These are phyloP conservation scores for Bombus pyrosoma DNA, from an alignment of 1,140 invertebrate genomes.

Conservation along the genomic window DNA sequence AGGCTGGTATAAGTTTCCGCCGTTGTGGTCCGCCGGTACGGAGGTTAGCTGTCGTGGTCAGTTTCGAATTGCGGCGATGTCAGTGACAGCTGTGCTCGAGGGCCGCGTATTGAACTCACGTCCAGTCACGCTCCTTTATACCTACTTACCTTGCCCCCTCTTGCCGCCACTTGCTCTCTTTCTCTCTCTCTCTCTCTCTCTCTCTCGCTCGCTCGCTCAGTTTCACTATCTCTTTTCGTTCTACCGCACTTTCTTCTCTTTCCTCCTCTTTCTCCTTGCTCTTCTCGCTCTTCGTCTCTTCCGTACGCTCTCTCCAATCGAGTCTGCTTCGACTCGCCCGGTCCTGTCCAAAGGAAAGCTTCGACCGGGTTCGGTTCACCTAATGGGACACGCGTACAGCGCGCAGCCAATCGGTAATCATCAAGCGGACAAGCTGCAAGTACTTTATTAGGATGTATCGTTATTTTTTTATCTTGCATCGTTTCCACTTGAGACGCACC, in stretches of 20 bases:
- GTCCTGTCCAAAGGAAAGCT: conserved; percentile 36
- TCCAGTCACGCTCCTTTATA: conserved; percentile 81
- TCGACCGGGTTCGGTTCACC: conserved; percentile 63
- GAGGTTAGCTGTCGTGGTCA: conserved; percentile 81
- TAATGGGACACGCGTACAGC: conserved; percentile 60
- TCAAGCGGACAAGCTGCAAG: conserved; percentile 37
- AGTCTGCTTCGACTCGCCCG: conserved; percentile 23
- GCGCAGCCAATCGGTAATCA: conserved; percentile 62
- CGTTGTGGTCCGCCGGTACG: conserved; percentile 75
- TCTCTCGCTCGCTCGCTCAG: too few relatives aligned
- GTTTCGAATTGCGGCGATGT: conserved; percentile 82
- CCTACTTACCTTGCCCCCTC: conserved; percentile 75
- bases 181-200: conserved; percentile 8
- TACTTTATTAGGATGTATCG: neutral
- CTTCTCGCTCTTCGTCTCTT: conserved; percentile 15
- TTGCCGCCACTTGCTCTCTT: conserved; percentile 9
- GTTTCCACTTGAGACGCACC: too few relatives aligned
- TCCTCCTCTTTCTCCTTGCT: conserved; percentile 25
- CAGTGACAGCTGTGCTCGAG: conserved; percentile 80
- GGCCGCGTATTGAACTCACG: conserved; percentile 81
- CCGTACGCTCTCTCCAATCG: conserved; percentile 38
- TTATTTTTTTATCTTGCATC: neutral
- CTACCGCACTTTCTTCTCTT: conserved; percentile 6
- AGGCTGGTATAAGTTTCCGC: conserved; percentile 81
- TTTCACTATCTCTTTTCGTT: neutral